These are phyloP conservation scores for Tetragnatha versicolor DNA, from an alignment of 1,140 invertebrate genomes.

Conservation along the genomic window DNA sequence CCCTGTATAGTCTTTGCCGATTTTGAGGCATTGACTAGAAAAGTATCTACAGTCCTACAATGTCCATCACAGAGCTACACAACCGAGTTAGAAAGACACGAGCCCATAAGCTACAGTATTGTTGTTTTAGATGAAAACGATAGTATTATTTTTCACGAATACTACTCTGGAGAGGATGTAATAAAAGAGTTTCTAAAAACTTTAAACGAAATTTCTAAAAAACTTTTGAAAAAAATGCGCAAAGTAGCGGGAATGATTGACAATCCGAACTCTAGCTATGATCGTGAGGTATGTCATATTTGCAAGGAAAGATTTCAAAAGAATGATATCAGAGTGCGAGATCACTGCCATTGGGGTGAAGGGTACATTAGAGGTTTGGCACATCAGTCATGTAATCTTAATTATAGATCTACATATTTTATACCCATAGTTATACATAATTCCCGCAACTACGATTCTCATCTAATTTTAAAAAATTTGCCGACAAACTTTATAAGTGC, in stretches of 20 bases:
- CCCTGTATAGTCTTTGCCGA: constrained; percentile 5
- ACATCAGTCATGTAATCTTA: neutral
- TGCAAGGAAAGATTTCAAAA: too few species aligned
- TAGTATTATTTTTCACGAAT: too few species aligned
- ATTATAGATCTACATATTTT: neutral
- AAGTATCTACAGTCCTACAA: neutral
- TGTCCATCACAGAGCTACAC: neutral
- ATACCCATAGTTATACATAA: neutral
- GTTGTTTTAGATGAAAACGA: too few species aligned
- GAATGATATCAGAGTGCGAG: too few species aligned
- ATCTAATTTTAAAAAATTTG: neutral
- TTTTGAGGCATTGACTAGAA: constrained; percentile 3
- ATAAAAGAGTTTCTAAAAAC: too few species aligned
- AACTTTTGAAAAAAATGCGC: too few species aligned
- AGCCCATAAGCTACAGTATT: neutral
- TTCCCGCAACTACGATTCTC: neutral
- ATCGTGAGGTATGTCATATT: too few species aligned
- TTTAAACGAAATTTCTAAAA: too few species aligned
- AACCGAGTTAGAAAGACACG: neutral
- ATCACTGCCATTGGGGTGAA: too few species aligned
- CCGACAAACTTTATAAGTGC: neutral
- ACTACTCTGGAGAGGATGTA: too few species aligned
- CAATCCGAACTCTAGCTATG: too few species aligned
- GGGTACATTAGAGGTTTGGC: neutral
- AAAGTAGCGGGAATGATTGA: too few species aligned